Base-by-base conservation (phyloP, 2,797 vertebrate species). In the Betta splendens region DNA sequence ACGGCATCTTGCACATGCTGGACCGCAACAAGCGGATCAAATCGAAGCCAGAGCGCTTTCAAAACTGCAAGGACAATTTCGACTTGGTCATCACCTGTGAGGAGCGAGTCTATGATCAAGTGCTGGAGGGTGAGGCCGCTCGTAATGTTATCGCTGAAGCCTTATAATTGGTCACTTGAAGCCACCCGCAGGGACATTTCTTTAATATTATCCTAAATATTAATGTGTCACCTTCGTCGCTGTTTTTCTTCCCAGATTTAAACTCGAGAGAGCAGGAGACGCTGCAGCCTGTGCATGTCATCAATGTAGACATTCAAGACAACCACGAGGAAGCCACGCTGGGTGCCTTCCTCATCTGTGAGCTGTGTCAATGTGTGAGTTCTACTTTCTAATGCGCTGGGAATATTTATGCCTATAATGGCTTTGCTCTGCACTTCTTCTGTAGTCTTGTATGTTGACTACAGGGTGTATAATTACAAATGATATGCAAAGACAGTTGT, bases 11-110 rank as follows among this genome's bases (percentile, higher is more conserved):
- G 60, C 98, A 99, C 89, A 99, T 99, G 98, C 85, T 99, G 89
- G 96, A 99, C 86, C 94, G 98, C 83, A 99, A 99, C 89, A 98
- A 98, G 86, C 93, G 97, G 63, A 98, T 99, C 87, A 99, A 99
- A 78, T 89, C 93, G 3, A 94, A 97, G 33, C 98, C 98, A 0
- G 98, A 99, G 69, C 90, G 98, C 15, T 99, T 99, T 87, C 98
- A 99, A 86, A 96, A 86, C 87, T 99, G 96, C 89, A 97, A 93
- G 85, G 98, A 99, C 1, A 92, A 94, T 83, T 99, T 99, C 75
- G 97, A 99, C 69, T 92, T 99, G 79, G 96, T 99, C 81, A 93
- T 99, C 84, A 99, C 98, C 17, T 99, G 98, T 42, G 98, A 99
- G 75, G 98, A 99, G 87, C 87, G 98, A 50, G 98, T 99, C 55